A percentile compares a stretch with the other conserved stretches of the same genome.
phyloP scores from a whole-genome alignment of 2,888 invertebrate species.

The Nomada flava region DNA sequence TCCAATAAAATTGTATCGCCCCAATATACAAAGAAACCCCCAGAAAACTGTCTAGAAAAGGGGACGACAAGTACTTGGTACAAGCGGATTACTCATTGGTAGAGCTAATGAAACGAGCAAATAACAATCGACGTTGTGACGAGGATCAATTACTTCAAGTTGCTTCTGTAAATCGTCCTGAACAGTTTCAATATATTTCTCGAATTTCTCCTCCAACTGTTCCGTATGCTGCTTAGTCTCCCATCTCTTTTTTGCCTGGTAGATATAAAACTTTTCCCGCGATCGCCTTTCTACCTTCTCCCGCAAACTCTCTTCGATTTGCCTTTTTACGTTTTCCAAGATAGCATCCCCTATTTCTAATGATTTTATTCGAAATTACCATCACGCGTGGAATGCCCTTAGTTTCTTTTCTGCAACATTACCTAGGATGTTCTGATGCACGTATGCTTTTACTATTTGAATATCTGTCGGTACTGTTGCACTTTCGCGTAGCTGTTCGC shows the following conservation, averaged over 20 bases:
- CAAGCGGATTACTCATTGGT: background rate
- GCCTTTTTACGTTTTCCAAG: conserved; percentile 51
- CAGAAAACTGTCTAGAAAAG: too few relatives aligned
- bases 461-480: conserved; percentile 51
- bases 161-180: conserved; percentile 64
- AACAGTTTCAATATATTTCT: conserved; percentile 62
- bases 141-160: conserved; percentile 65
- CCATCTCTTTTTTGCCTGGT: conserved; percentile 74
- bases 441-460: conserved; percentile 67
- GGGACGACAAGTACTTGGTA: too few relatives aligned
- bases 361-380: conserved; percentile 9
- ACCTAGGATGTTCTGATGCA: conserved; percentile 76
- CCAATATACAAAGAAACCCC: too few relatives aligned
- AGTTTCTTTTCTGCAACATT: background rate
- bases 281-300: conserved; percentile 64
- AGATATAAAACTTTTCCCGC: conserved; percentile 65
- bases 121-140: background rate
- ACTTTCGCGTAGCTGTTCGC: conserved; percentile 69
- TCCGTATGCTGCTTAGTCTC: conserved; percentile 60
- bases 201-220: conserved; percentile 63
- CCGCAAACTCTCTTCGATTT: conserved; percentile 67
- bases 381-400: background rate
- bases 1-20: too few relatives aligned
- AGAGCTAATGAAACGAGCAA: background rate
- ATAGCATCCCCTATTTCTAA: conserved; percentile 69